Percentiles rank a stretch among this genome's conserved stretches.
phyloP scores from a whole-genome alignment of 2,888 invertebrate species.

The Hypsopygia costalis region DNA sequence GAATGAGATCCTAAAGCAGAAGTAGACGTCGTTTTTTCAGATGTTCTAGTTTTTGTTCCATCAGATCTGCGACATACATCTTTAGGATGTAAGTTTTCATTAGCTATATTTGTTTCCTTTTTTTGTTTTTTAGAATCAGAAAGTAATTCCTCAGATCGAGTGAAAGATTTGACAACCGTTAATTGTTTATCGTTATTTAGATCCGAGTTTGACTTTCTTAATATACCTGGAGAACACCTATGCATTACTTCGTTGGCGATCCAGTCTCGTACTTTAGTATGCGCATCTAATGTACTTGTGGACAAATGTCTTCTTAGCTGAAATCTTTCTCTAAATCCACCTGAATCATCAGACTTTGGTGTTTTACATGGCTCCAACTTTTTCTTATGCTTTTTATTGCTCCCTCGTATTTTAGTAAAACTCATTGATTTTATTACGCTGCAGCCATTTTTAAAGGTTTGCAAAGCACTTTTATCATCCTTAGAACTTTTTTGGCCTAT shows the following conservation, averaged over 20 bases:
- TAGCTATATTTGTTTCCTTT: constrained; percentile 36
- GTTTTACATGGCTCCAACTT: constrained; percentile 78
- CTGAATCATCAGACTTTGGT: constrained; percentile 77
- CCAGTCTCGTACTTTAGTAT: constrained; percentile 93
- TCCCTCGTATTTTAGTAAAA: constrained; percentile 70
- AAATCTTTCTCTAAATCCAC: constrained; percentile 80
- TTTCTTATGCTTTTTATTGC: constrained; percentile 74
- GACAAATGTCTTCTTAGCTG: constrained; percentile 87
- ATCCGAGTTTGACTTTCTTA: constrained; percentile 75
- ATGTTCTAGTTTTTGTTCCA: constrained; percentile 48
- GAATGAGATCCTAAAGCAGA: constrained; percentile 70
- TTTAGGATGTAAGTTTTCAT: constrained; percentile 32
- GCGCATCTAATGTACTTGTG: constrained; percentile 90
- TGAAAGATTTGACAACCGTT: constrained; percentile 50
- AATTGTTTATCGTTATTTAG: constrained; percentile 48
- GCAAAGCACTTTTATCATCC: constrained; percentile 64
- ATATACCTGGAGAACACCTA: constrained; percentile 84
- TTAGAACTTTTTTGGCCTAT: constrained; percentile 69
- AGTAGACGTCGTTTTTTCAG: constrained; percentile 70
- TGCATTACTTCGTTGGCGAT: constrained; percentile 89
- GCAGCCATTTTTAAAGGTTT: constrained; percentile 76
- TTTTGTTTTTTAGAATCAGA: constrained; percentile 51
- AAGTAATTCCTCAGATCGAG: constrained; percentile 68
- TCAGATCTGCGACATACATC: constrained; percentile 40
- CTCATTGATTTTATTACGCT: constrained; percentile 81